Base-by-base conservation (phyloP, 2,797 vertebrate species). In the Thunnus albacares region DNA sequence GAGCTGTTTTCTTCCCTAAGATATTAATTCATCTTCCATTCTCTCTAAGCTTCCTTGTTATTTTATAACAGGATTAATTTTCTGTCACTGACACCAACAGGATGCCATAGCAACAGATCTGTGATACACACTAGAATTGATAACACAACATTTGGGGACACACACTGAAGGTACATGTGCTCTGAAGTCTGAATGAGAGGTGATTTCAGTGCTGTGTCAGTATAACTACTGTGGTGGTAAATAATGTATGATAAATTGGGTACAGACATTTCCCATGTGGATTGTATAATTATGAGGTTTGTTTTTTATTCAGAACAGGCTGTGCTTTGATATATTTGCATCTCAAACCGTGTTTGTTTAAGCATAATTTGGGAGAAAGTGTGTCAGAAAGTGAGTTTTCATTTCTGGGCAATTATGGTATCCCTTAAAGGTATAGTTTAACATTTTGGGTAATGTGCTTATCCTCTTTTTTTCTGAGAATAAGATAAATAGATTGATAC, bases 31-130 rank as follows among this genome's bases (percentile, higher is more conserved):
- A 0, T 71, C 51, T 51, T 60, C 14, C 33, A 43, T 53, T 59
- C 33, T 35, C 24, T 71, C 15, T 64, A 43, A 58, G 58, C 22
- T 65, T 43, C 10, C 15, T 59, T 24, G 3, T 72, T 66, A 66
- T 41, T 72, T 80, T 67, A 64, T 41, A 26, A 60, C 35, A 15
- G 35, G 52, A 68, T 76, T 56, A 49, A 79, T 82, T 60, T 41
- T 60, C 61, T 69, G 55, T 52, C 7, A 53, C 65, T 81, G 41
- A 75, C 57, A 73, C 5, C 26, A 30, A 62, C 28, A 60, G 35
- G 87, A 83, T 85, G 72, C 75, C 63, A 77, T 80, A 82, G 74
- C 77, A 90, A 85, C 77, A 59, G 77, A 88, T 60, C 18, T 49
- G 56, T 64, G 47, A 74, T 51, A 81, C 55, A 70, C 66, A 59